Conservation (phyloP, 2,888 invertebrate species). For the Plusia festucae region DNA sequence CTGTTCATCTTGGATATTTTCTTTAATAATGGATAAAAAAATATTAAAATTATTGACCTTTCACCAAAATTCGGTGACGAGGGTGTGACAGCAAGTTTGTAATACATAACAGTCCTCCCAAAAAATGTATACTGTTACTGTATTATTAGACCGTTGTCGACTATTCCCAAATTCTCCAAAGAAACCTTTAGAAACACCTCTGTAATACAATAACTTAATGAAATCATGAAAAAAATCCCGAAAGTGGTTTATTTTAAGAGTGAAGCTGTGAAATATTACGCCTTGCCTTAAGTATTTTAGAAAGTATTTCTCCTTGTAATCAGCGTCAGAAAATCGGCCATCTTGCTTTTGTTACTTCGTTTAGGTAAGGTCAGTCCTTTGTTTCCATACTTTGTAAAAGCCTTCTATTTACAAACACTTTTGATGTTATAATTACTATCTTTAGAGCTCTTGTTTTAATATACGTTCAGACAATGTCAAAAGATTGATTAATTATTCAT, state of each 20-base stretch:
- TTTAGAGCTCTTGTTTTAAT: background rate
- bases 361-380: conserved; percentile 36
- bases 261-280: conserved; percentile 28
- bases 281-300: conserved; percentile 14
- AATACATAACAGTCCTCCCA: no score
- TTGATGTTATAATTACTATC: background rate
- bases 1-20: no score
- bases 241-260: background rate
- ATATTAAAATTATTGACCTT: no score
- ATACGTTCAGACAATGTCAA: background rate
- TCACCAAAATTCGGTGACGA: no score
- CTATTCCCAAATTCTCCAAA: background rate
- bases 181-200: background rate
- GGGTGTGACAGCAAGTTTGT: no score
- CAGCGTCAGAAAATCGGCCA: conserved; percentile 31
- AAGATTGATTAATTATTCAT: background rate
- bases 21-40: no score
- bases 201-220: background rate
- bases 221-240: background rate
- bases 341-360: conserved; percentile 39
- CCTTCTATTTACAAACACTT: conserved; percentile 15
- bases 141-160: no score
- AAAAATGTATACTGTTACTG: no score
- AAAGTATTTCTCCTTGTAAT: conserved; percentile 45
- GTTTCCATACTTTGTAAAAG: conserved; percentile 16